phyloP scores from a whole-genome alignment of 2,888 invertebrate species.

The Cylloceria caligata region DNA sequence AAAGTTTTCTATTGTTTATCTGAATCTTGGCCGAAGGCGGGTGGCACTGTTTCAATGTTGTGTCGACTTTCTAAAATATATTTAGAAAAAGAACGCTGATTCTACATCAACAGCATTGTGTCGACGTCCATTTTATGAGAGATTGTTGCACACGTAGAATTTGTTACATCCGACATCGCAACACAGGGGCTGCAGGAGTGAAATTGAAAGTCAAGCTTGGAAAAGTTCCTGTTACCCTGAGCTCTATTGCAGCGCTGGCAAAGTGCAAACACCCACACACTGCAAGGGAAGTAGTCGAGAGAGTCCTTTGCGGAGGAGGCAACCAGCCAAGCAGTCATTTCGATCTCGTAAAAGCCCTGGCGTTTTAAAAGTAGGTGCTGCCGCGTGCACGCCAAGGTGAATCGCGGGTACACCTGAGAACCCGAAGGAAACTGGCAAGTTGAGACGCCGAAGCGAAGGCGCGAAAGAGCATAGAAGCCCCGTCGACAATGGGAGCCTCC shows the following conservation, averaged over 20 bases:
- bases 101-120: too few relatives aligned
- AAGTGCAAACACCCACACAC: not conserved
- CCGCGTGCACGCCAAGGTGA: constrained; percentile 13
- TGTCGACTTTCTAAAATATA: too few relatives aligned
- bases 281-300: not conserved
- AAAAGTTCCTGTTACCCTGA: constrained; percentile 6
- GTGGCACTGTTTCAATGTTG: too few relatives aligned
- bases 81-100: too few relatives aligned
- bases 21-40: too few relatives aligned
- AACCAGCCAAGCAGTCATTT: constrained; percentile 14
- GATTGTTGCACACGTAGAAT: too few relatives aligned
- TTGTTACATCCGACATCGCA: too few relatives aligned
- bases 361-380: constrained; percentile 24
- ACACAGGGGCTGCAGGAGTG: too few relatives aligned
- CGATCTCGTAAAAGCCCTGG: constrained; percentile 25
- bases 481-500: constrained; percentile 4
- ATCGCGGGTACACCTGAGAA: constrained; percentile 22
- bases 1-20: too few relatives aligned
- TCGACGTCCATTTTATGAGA: too few relatives aligned
- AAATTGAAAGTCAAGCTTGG: constrained; percentile 1
- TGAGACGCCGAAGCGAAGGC: constrained; percentile 10
- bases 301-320: not conserved
- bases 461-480: constrained; percentile 4
- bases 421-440: constrained; percentile 28
- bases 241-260: not conserved